Conservation (phyloP, 2,113 vertebrate genomes). For the Pyxicephalus adspersus region DNA sequence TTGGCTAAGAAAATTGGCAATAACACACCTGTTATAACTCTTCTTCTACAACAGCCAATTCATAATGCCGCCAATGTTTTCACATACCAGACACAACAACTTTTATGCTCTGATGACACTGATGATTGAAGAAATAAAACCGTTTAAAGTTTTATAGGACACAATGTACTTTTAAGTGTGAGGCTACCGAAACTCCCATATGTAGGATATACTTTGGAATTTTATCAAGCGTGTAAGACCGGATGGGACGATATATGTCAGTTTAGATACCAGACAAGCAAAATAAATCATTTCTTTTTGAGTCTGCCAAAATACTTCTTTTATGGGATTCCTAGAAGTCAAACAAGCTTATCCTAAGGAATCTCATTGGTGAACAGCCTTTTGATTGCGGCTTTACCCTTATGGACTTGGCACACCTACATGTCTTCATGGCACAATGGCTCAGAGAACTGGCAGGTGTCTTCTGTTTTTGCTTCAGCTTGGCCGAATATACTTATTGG, state of each 20-base stretch:
- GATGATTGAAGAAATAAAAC: too few species aligned
- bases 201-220: too few species aligned
- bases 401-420: not conserved
- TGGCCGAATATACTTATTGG: too few species aligned
- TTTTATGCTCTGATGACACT: not conserved
- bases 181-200: too few species aligned
- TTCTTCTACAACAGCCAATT: not conserved
- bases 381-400: not conserved
- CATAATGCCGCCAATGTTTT: not conserved
- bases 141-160: too few species aligned
- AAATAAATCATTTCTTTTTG: constrained; percentile 14
- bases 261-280: not conserved
- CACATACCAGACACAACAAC: not conserved
- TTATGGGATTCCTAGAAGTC: constrained; percentile 24
- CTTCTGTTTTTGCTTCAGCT: too few species aligned
- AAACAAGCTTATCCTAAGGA: not conserved
- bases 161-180: too few species aligned
- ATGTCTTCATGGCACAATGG: too few species aligned
- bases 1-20: too few species aligned
- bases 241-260: not conserved
- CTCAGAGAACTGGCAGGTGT: too few species aligned
- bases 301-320: constrained; percentile 11
- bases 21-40: not conserved
- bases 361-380: constrained; percentile 33
- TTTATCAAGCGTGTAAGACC: not conserved